Evolutionary conservation across 2,113 vertebrate genomes (phyloP).

Genomic region (Willisornis vidua): DNA sequence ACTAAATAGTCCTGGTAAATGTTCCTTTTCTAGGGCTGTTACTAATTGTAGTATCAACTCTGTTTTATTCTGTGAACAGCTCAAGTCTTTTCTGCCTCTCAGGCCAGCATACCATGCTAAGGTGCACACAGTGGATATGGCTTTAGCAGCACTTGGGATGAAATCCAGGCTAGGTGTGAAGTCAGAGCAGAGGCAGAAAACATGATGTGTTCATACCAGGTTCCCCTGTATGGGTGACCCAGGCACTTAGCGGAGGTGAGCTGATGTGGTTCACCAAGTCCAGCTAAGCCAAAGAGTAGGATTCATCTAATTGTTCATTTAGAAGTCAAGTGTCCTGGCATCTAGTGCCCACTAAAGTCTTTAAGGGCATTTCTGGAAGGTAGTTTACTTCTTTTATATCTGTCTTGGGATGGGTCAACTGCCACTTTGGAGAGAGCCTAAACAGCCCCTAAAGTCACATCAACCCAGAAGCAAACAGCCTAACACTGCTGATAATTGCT

Average conservation of each 20-base stretch:
- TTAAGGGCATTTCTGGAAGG: neutral
- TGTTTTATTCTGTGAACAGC: neutral
- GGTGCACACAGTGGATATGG: neutral
- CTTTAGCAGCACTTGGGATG: neutral
- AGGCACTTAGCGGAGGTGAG: neutral
- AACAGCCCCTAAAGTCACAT: neutral
- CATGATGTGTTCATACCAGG: neutral
- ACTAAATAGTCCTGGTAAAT: neutral
- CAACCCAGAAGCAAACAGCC: neutral
- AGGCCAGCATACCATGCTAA: neutral
- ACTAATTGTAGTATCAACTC: neutral
- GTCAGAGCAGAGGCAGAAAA: neutral
- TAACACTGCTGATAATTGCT: neutral
- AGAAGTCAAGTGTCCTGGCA: neutral
- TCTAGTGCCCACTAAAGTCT: neutral
- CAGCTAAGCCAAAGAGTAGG: neutral
- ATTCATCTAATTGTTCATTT: neutral
- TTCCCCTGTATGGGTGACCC: neutral
- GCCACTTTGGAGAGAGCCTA: neutral
- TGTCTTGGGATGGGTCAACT: neutral
- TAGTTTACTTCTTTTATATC: neutral
- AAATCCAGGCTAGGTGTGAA: neutral
- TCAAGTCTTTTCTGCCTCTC: neutral
- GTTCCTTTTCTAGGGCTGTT: neutral
- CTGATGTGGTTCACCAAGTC: neutral